Conservation (phyloP, 1,140 invertebrate genomes). For the Calephelis nemesis region DNA sequence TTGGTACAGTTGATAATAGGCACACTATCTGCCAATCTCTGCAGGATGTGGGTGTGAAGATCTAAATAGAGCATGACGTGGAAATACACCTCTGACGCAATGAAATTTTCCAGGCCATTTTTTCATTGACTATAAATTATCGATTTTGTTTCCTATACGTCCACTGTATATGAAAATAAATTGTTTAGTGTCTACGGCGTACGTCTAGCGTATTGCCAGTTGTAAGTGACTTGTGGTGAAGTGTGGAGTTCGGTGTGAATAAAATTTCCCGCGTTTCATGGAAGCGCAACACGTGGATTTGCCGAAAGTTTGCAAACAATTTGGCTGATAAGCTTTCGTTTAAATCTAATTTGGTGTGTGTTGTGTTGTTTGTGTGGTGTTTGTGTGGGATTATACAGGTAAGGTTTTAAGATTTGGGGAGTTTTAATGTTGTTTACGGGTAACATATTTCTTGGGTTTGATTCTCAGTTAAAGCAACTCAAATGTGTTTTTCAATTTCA, state of each 20-base stretch:
- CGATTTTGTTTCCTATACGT: constrained; percentile 52
- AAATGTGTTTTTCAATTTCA: too few species aligned
- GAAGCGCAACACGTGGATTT: constrained; percentile 49
- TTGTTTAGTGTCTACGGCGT: constrained; percentile 58
- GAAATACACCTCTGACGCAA: neutral
- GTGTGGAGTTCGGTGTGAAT: constrained; percentile 49
- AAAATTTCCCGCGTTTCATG: constrained; percentile 44
- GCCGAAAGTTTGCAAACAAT: constrained; percentile 42
- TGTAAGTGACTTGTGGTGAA: constrained; percentile 62
- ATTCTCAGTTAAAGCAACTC: too few species aligned
- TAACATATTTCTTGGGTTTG: too few species aligned
- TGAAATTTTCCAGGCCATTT: constrained; percentile 18
- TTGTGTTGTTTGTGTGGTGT: constrained; percentile 38
- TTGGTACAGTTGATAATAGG: too few species aligned
- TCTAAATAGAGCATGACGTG: too few species aligned
- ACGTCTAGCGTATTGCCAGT: constrained; percentile 58
- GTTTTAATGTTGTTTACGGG: neutral
- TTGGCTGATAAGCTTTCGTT: constrained; percentile 35
- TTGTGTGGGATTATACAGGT: constrained; percentile 24
- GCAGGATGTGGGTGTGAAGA: too few species aligned
- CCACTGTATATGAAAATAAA: constrained; percentile 67
- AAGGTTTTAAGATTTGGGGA: neutral
- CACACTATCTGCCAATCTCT: too few species aligned
- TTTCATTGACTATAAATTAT: constrained; percentile 22
- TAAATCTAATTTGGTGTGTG: constrained; percentile 28